Evolutionary conservation across 2,797 vertebrate species (phyloP).

Genomic region (Onychomys torridus): DNA sequence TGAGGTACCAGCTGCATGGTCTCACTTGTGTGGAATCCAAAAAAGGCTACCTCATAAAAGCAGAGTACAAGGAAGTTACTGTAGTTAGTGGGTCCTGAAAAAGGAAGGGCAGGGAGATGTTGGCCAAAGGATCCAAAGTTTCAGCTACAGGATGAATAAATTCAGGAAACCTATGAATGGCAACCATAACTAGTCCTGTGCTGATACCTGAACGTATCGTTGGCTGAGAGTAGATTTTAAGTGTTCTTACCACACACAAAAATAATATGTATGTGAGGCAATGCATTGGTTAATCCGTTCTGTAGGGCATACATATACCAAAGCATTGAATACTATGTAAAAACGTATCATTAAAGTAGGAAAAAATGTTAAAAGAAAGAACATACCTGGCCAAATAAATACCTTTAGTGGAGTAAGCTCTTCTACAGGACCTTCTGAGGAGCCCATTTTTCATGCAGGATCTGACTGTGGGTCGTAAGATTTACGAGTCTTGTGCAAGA

Average conservation of each 20-base stretch:
- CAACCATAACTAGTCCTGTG: neutral
- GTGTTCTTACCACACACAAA: neutral
- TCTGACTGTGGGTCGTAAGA: neutral
- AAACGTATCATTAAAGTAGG: neutral
- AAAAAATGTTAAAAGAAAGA: neutral
- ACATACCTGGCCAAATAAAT: constrained; percentile 2
- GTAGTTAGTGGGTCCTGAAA: neutral
- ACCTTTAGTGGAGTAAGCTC: neutral
- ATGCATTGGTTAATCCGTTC: neutral
- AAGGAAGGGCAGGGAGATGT: neutral
- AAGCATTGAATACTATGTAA: neutral
- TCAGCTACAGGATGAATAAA: neutral
- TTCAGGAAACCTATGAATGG: neutral
- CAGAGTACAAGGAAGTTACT: neutral
- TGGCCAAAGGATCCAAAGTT: neutral
- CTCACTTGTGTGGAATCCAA: neutral
- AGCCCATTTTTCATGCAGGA: neutral
- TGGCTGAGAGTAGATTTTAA: neutral
- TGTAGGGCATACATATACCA: neutral
- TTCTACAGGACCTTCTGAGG: constrained; percentile 16
- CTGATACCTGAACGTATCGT: neutral
- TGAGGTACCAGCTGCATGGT: neutral
- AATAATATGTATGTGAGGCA: neutral
- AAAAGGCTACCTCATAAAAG: neutral
- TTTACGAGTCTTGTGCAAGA: constrained; percentile 52